phyloP scores from a whole-genome alignment of 2,113 vertebrate species.

The Anoura caudifer region DNA sequence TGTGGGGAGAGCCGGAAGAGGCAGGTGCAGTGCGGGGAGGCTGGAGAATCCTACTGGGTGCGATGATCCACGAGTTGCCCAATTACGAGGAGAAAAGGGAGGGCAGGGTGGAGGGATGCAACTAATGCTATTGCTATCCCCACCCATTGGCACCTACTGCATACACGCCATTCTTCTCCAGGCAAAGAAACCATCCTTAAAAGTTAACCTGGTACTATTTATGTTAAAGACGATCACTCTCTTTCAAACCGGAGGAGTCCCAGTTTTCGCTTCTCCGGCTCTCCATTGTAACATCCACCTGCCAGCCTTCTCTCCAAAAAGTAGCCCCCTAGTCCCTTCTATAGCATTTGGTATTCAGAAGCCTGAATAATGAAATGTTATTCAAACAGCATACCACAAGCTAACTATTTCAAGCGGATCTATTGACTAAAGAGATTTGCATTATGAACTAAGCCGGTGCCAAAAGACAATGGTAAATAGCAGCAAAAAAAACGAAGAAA shows the following conservation, averaged over 20 bases:
- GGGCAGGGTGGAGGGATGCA: not conserved
- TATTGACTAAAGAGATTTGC: constrained; percentile 74
- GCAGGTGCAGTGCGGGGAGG: not conserved
- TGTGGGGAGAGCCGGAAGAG: not conserved
- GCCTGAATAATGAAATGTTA: constrained; percentile 51
- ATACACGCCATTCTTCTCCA: not conserved
- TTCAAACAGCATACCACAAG: constrained; percentile 46
- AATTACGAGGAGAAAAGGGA: not conserved
- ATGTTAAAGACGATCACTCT: not conserved
- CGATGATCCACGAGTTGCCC: not conserved
- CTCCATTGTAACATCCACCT: not conserved
- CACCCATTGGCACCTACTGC: not conserved
- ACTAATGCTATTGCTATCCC: not conserved
- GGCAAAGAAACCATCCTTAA: not conserved
- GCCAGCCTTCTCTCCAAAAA: not conserved
- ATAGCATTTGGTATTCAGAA: constrained; percentile 52
- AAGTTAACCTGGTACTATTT: not conserved
- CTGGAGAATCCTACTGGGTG: not conserved
- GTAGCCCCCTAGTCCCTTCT: not conserved
- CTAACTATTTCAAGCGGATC: constrained; percentile 61
- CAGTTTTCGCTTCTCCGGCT: not conserved
- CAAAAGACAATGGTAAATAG: constrained; percentile 71
- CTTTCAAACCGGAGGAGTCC: not conserved
- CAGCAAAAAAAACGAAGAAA: constrained; percentile 73
- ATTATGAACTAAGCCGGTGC: constrained; percentile 64